Evolutionary conservation across 2,888 invertebrate species (phyloP), one percentile per base, ranked within the genome.

Genomic region (Polylopha cassiicola): DNA sequence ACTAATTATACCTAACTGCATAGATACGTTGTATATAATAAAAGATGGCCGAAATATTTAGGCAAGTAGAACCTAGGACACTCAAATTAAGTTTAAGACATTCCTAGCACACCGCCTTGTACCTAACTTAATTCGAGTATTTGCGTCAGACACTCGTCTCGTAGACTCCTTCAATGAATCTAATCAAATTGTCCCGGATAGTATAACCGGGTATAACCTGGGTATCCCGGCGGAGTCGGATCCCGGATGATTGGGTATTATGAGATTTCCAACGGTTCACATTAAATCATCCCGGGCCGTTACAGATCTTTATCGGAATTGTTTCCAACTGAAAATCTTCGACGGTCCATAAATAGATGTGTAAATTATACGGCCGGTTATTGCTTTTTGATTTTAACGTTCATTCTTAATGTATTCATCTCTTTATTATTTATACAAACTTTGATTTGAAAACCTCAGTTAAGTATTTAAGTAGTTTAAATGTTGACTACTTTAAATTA

Each of bases 191-290:
- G 53, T 52, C 36, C 49, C 50, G 45, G 50, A 44, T 54, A 45
- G 44, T 47, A 49, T 47, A 58, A 55, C 55, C 46, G 29, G 33
- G 29, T 9, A 41, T 32, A 9, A 24, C 9, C 43, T 30, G 37
- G 32, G 27, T 20, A 13, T 65, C 68, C 72, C 69, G 31, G 30
- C 47, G 66, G 70, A 56, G 55, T 36, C 29, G 37, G n/a, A n/a
- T n/a, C n/a, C 46, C 58, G 70, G 69, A 77, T 75, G 74, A 81
- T 80, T 79, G 82, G 79, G 78, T 79, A 75, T 81, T 81, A 79
- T 69, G 66, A 77, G 80, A 82, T 81, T 80, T 70, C 57, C 51
- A 54, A 44, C 56, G 56, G 59, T 58, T 41, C 52, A 58, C 65
- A 75, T 74, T 81, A 78, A 79, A 81, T 80, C 79, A 74, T 70